Evolutionary conservation across 2,888 invertebrate species (phyloP).

Genomic region (Andrena minutula): DNA sequence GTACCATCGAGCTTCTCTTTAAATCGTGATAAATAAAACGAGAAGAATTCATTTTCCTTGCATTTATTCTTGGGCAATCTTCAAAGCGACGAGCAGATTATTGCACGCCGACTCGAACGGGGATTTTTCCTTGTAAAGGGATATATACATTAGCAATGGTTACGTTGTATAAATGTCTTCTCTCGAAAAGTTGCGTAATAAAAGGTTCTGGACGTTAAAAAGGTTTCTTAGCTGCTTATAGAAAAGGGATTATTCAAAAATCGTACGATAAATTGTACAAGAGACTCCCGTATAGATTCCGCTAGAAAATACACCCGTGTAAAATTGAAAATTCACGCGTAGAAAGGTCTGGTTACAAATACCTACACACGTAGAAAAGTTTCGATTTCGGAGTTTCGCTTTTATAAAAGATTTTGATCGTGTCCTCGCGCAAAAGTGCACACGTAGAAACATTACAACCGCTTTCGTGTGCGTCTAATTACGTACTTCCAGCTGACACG

Average conservation of each 20-base stretch:
- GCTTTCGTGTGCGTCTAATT: not conserved
- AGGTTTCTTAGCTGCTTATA: not conserved
- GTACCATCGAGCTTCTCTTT: not conserved
- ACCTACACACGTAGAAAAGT: constrained; percentile 34
- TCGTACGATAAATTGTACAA: constrained; percentile 16
- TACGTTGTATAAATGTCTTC: constrained; percentile 2
- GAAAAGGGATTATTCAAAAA: constrained; percentile 36
- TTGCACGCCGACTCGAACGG: not conserved
- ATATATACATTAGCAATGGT: constrained; percentile 9
- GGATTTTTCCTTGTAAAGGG: not conserved
- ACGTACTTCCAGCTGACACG: not conserved
- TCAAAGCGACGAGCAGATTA: constrained; percentile 16
- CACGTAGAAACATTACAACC: not conserved
- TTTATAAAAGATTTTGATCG: constrained; percentile 18
- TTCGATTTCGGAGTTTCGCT: constrained; percentile 5
- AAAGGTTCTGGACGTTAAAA: not conserved
- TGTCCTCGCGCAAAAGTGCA: constrained; percentile 14
- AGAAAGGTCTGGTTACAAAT: constrained; percentile 28
- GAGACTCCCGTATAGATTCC: not conserved
- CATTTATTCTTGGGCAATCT: too few relatives aligned
- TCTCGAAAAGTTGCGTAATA: constrained; percentile 12
- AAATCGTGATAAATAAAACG: not conserved
- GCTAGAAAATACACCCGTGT: constrained; percentile 13
- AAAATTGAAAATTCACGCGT: constrained; percentile 8
- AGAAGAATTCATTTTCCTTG: not conserved